phyloP scores from a whole-genome alignment of 1,140 invertebrate species.

The Mactra quadrangularis region DNA sequence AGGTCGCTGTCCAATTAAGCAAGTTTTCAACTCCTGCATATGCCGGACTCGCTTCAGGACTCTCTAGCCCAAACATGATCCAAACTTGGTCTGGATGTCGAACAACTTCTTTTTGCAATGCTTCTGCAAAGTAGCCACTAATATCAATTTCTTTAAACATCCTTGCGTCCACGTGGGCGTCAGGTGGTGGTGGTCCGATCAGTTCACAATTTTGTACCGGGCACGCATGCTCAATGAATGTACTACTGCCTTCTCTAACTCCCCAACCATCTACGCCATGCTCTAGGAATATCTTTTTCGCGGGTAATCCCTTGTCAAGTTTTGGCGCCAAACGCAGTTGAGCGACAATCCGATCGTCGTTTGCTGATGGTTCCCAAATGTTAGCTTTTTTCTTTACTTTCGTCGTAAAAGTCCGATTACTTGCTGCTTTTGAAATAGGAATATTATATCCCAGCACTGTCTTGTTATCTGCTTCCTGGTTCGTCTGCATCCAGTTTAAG shows the following conservation, averaged over 20 bases:
- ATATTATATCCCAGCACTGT: background rate
- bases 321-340: conserved; percentile 37
- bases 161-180: conserved; percentile 16
- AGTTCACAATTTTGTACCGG: conserved; percentile 51
- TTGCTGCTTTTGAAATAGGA: background rate
- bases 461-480: conserved; percentile 2
- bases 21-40: conserved; percentile 39
- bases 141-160: conserved; percentile 60
- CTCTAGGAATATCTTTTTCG: conserved; percentile 41
- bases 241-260: conserved; percentile 6
- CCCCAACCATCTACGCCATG: conserved; percentile 42
- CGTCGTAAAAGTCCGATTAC: background rate
- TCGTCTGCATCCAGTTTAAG: conserved; percentile 23
- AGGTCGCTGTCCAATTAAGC: conserved; percentile 95
- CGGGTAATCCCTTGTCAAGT: conserved; percentile 12
- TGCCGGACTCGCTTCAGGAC: conserved; percentile 18
- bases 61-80: conserved; percentile 64
- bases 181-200: background rate
- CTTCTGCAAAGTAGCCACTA: background rate
- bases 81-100: conserved; percentile 61
- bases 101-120: background rate
- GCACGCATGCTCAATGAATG: conserved; percentile 39
- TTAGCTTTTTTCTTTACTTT: background rate
- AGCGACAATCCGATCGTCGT: conserved; percentile 31
- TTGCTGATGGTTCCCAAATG: conserved; percentile 21